Evolutionary conservation across 2,797 vertebrate genomes (phyloP).

Genomic region (Anableps anableps): DNA sequence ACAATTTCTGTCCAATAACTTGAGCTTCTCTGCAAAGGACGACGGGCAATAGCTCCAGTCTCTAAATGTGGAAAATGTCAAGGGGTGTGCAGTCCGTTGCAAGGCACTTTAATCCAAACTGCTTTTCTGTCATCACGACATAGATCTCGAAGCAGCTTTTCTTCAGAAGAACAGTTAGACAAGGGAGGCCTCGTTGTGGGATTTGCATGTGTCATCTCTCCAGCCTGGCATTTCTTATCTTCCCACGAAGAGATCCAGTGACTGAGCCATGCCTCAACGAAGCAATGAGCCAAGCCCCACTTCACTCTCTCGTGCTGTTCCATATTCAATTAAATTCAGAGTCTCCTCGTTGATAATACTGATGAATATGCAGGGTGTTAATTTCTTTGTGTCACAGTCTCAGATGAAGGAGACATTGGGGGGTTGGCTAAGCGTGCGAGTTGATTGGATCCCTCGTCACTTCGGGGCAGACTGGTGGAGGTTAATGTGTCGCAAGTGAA

Average conservation of each 20-base stretch:
- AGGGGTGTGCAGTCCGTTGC: background rate
- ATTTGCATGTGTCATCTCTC: constrained; percentile 22
- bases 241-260: constrained; percentile 29
- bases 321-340: constrained; percentile 66
- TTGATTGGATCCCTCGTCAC: constrained; percentile 65
- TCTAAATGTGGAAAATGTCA: background rate
- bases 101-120: background rate
- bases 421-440: constrained; percentile 49
- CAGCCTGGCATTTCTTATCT: constrained; percentile 33
- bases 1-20: background rate
- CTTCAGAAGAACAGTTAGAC: constrained; percentile 17
- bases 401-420: constrained; percentile 35
- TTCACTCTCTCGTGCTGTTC: constrained; percentile 48
- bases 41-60: background rate
- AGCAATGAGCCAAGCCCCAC: constrained; percentile 45
- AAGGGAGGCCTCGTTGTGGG: background rate
- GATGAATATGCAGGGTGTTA: constrained; percentile 66
- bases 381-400: constrained; percentile 63
- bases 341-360: constrained; percentile 51
- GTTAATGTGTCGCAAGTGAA: constrained; percentile 63
- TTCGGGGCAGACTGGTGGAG: constrained; percentile 45
- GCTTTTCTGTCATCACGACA: constrained; percentile 22
- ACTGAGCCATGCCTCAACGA: constrained; percentile 43
- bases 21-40: background rate
- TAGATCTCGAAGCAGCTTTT: constrained; percentile 26